Evolutionary conservation across 2,113 vertebrate species (phyloP).

Genomic region (Elaphurus davidianus): DNA sequence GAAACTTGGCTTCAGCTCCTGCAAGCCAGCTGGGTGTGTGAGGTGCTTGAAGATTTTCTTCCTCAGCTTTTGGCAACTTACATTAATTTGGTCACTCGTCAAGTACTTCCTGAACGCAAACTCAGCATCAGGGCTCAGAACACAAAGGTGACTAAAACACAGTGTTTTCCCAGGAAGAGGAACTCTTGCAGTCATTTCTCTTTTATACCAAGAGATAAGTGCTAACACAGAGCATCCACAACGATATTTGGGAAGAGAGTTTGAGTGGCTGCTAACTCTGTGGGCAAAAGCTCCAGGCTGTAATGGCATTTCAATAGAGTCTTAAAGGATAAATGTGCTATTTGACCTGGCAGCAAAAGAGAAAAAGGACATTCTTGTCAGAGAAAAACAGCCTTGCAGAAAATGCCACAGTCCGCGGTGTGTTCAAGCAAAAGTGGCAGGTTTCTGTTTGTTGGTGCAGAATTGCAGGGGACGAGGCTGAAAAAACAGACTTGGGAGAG

Average conservation of each 20-base stretch:
- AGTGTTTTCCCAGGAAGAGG: background rate
- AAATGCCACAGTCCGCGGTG: background rate
- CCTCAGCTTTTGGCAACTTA: background rate
- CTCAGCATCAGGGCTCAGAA: background rate
- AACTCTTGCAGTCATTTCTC: background rate
- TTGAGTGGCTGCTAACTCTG: background rate
- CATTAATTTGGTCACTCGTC: background rate
- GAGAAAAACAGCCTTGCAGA: slow-evolving; percentile 5
- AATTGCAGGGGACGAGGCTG: background rate
- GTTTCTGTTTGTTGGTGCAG: background rate
- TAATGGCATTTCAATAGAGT: background rate
- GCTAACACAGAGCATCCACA: background rate
- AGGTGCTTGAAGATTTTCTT: background rate
- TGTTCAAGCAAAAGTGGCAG: background rate
- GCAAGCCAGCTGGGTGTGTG: background rate
- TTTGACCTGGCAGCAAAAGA: background rate
- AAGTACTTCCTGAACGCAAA: background rate
- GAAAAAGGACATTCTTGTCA: background rate
- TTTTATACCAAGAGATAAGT: background rate
- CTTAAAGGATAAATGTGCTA: background rate
- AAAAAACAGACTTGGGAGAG: background rate
- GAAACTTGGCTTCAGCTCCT: background rate
- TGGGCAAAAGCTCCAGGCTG: background rate
- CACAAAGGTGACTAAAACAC: background rate
- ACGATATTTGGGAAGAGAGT: background rate